These are phyloP conservation scores for Ascidia mentula DNA, from an alignment of 23 tunicate genomes.

Conservation along the genomic window DNA sequence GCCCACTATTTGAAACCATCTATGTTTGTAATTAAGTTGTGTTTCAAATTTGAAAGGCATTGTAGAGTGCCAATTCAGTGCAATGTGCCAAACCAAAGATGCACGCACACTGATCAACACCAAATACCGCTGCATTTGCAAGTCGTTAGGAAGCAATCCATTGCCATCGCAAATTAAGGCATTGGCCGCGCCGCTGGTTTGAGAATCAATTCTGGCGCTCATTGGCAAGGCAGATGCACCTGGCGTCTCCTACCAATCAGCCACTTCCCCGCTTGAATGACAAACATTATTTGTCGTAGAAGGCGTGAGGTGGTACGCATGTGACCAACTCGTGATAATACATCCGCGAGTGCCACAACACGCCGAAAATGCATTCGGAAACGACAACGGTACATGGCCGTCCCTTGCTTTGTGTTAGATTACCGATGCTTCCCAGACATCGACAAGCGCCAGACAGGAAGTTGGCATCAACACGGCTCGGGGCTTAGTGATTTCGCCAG, in stretches of 20 bases:
- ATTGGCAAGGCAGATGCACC: conserved; percentile 4
- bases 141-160: neutral
- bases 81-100: neutral
- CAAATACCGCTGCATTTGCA: neutral
- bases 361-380: neutral
- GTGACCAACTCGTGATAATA: neutral
- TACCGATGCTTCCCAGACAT: neutral
- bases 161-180: neutral
- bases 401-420: conserved; percentile 1
- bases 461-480: neutral
- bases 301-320: neutral
- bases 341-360: conserved; percentile 11
- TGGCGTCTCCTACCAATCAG: neutral
- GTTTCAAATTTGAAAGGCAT: neutral
- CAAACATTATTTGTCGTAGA: neutral
- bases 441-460: neutral
- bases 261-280: neutral
- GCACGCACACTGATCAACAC: neutral
- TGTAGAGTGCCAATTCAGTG: neutral
- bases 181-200: neutral
- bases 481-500: neutral
- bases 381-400: neutral
- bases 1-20: too few species aligned
- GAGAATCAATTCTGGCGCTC: neutral
- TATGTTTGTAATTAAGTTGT: neutral